Evolutionary conservation across 2,797 vertebrate species (phyloP).

Genomic region (Manis crassicaudata): DNA sequence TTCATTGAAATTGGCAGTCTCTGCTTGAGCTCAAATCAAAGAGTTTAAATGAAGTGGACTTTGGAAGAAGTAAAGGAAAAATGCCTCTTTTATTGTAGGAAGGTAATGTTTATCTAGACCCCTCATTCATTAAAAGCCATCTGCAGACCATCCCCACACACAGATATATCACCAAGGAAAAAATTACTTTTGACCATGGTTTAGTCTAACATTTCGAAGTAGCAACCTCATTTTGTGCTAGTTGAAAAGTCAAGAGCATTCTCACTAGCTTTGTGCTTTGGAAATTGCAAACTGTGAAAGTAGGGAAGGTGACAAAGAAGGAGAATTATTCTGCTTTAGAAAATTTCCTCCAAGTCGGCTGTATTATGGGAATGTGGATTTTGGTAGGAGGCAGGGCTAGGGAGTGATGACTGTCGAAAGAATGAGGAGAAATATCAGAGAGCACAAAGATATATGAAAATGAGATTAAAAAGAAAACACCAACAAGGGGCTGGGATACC

Average conservation of each 20-base stretch:
- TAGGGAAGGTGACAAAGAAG: not conserved
- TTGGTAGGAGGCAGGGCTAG: not conserved
- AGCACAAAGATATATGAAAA: not conserved
- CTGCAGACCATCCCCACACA: not conserved
- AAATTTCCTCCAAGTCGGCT: not conserved
- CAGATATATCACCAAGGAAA: not conserved
- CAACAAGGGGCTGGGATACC: not conserved
- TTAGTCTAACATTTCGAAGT: not conserved
- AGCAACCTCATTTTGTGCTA: not conserved
- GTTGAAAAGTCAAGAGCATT: not conserved
- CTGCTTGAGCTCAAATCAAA: not conserved
- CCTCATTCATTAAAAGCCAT: not conserved
- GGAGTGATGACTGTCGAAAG: not conserved
- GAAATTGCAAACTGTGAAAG: constrained; percentile 13
- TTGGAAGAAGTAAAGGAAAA: not conserved
- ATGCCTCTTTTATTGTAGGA: not conserved
- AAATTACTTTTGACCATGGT: not conserved
- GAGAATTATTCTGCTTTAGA: not conserved
- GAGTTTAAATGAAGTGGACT: constrained; percentile 29
- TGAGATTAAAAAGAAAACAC: not conserved
- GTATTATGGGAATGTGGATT: not conserved
- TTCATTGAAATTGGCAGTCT: not conserved
- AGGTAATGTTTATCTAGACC: not conserved
- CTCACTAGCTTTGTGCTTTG: not conserved
- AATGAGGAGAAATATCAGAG: not conserved